Evolutionary conservation across 2,888 invertebrate species (phyloP).

Genomic region (Zygogramma bicolorata): DNA sequence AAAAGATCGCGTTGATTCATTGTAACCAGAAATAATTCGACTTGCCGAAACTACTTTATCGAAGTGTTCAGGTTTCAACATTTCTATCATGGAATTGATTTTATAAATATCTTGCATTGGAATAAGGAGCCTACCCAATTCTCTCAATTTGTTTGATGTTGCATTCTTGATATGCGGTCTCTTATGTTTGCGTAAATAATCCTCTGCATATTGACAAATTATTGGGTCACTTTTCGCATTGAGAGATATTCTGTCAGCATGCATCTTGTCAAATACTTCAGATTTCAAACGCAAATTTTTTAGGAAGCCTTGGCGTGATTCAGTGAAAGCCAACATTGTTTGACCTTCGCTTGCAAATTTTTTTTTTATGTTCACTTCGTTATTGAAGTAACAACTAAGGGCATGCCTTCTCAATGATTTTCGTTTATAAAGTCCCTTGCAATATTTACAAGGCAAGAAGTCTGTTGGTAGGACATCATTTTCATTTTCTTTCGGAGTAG

Average conservation of each 20-base stretch:
- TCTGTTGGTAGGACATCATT: conserved; percentile 7
- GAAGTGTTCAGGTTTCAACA: conserved; percentile 29
- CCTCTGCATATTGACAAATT: conserved; percentile 47
- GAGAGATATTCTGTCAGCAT: conserved; percentile 44
- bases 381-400: conserved; percentile 38
- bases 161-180: conserved; percentile 48
- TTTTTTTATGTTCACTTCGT: background rate
- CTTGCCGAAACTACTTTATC: conserved; percentile 38
- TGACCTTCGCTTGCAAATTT: conserved; percentile 39
- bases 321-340: conserved; percentile 38
- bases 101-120: conserved; percentile 33
- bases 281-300: conserved; percentile 43
- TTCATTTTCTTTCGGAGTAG: conserved; percentile 11
- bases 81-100: conserved; percentile 27
- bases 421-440: conserved; percentile 43
- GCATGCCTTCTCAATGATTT: conserved; percentile 33
- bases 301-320: conserved; percentile 38
- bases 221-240: conserved; percentile 44
- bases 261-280: conserved; percentile 50
- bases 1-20: conserved; percentile 38
- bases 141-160: conserved; percentile 49
- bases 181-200: conserved; percentile 49
- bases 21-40: conserved; percentile 41
- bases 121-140: conserved; percentile 48
- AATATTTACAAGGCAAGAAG: conserved; percentile 45